Evolutionary conservation across 2,888 invertebrate species (phyloP), one percentile per base, ranked within the genome.

Genomic region (Sipha maydis): DNA sequence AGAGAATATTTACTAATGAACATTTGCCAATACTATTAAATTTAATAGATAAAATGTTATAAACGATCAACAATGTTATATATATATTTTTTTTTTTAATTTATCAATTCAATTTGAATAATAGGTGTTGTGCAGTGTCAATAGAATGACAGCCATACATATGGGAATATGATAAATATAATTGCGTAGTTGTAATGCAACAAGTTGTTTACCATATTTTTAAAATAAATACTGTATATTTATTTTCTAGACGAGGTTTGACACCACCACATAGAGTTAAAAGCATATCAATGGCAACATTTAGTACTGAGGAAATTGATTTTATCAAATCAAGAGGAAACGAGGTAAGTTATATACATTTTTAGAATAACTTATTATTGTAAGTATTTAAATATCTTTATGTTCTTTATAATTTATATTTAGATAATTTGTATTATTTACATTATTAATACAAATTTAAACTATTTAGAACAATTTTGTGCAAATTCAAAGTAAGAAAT

Each of bases 221-320:
- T 77, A 75, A 69, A 11, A 54, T 56, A 61, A 67, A 5, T 77
- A 69, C 11, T 8, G 25, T 83, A 78, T 80, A 34, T 89, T 79
- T 83, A 77, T 85, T 83, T 95, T 95, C 83, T 94, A 99, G 99
- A 92, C 96, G 99, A 91, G 99, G 99, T 86, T 93, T 99, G 90
- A 99, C 98, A 91, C 99, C 99, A 90, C 99, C 99, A 90, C 99
- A 99, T 93, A 95, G 99, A 90, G 98, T 99, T 90, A 99, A 99
- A 93, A 99, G 99, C 85, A 98, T 99, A 91, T 98, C 98, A 69
- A 99, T 99, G 98, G 97, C 99, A 90, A 97, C 97, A 91, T 99
- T 99, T 93, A 97, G 97, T 89, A 95, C 95, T 91, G 99, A 99
- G 91, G 99, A 99, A 93, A 95, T 99, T 91, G 97, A 98, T 91